These are phyloP conservation scores for Corythaeola cristata DNA, from an alignment of 2,113 vertebrate genomes.

Conservation along the genomic window DNA sequence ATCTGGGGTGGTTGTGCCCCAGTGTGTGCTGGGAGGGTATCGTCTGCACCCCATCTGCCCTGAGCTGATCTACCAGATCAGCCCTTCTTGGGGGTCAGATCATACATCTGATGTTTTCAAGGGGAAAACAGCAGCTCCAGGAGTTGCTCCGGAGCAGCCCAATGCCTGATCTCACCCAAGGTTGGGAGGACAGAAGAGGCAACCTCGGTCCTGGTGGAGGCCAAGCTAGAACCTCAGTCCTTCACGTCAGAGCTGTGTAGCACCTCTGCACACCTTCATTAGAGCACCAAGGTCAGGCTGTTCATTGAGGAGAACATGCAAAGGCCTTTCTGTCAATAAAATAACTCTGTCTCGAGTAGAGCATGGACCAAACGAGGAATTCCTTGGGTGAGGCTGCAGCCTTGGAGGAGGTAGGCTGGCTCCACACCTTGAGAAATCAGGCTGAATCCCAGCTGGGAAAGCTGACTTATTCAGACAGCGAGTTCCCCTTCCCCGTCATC, in stretches of 20 bases:
- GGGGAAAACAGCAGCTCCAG: neutral
- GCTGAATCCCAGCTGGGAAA: neutral
- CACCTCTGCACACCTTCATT: neutral
- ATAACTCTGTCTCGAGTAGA: too few relatives aligned
- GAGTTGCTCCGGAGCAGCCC: neutral
- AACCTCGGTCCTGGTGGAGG: neutral
- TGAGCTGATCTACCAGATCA: neutral
- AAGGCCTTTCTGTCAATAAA: neutral
- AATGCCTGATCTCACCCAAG: too few relatives aligned
- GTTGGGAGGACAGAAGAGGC: neutral
- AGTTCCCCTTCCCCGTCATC: neutral
- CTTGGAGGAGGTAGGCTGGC: neutral
- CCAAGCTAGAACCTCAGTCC: neutral
- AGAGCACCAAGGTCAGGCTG: neutral
- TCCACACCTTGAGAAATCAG: too few relatives aligned
- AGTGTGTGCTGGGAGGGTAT: neutral
- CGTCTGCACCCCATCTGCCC: too few relatives aligned
- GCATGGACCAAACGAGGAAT: neutral
- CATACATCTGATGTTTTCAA: neutral
- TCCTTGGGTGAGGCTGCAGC: neutral
- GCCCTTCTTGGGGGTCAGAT: neutral
- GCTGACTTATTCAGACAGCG: neutral
- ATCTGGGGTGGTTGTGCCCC: neutral
- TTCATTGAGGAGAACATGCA: rapidly evolving
- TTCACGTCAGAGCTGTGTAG: neutral